phyloP scores from a whole-genome alignment of 2,113 vertebrate genomes.

The Ochotona curzoniae region DNA sequence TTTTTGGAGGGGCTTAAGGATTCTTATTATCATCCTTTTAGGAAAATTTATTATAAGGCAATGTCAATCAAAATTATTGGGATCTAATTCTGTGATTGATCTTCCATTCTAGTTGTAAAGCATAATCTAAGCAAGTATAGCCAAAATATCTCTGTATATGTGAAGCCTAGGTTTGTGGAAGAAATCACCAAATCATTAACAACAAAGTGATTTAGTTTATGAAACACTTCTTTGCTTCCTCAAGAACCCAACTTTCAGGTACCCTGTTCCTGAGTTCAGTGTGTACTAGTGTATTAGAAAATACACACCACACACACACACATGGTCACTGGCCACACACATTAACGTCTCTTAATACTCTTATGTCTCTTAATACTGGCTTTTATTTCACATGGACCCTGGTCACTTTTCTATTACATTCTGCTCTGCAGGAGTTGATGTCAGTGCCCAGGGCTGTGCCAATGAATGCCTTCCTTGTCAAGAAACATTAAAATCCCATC shows the following conservation, averaged over 20 bases:
- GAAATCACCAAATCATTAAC: background rate
- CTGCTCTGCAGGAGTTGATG: background rate
- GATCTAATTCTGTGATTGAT: constrained; percentile 17
- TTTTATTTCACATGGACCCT: background rate
- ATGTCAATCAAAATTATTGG: constrained; percentile 43
- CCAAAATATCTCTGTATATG: background rate
- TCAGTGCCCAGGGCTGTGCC: background rate
- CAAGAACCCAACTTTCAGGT: background rate
- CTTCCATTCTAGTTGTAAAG: background rate
- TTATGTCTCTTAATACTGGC: background rate
- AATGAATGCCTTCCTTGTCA: background rate
- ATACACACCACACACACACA: background rate
- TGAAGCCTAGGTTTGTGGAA: constrained; percentile 21
- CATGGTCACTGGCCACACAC: background rate
- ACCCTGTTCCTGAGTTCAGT: background rate
- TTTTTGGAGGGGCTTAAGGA: background rate
- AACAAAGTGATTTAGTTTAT: constrained; percentile 11
- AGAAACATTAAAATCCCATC: background rate
- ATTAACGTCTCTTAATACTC: background rate
- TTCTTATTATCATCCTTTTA: constrained; percentile 31
- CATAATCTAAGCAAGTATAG: background rate
- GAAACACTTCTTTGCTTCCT: background rate
- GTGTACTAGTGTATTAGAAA: background rate
- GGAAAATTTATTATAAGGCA: constrained; percentile 13
- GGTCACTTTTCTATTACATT: constrained; percentile 18